Conservation (phyloP, 1,140 invertebrate genomes). For the Calephelis nemesis region DNA sequence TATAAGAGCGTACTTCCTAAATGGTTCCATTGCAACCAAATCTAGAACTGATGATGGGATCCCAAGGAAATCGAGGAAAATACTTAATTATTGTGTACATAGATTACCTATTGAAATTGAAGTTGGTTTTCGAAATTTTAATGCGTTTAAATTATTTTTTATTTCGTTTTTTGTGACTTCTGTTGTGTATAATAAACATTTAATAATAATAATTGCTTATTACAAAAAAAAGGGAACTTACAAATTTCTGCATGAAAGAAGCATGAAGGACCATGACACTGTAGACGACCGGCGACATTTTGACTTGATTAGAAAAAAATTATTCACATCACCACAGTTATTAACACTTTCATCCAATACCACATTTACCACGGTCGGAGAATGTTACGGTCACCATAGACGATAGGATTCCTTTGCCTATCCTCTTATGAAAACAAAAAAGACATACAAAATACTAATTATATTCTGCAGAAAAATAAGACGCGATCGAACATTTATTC, state of each 20-base stretch:
- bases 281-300: conserved; percentile 35
- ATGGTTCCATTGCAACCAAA: not conserved
- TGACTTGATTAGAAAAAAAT: conserved; percentile 23
- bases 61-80: too few relatives aligned
- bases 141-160: too few relatives aligned
- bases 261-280: conserved; percentile 53
- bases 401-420: conserved; percentile 22
- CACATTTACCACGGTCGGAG: conserved; percentile 39
- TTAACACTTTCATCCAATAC: conserved; percentile 44
- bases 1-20: too few relatives aligned
- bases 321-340: conserved; percentile 17
- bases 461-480: too few relatives aligned
- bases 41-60: too few relatives aligned
- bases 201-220: not conserved
- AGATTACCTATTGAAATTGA: too few relatives aligned
- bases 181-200: not conserved
- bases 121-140: not conserved
- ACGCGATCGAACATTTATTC: too few relatives aligned
- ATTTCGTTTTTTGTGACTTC: not conserved
- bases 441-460: conserved; percentile 2
- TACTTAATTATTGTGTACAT: too few relatives aligned
- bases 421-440: conserved; percentile 20
- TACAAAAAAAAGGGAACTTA: conserved; percentile 39
- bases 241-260: conserved; percentile 55
- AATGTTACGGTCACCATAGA: conserved; percentile 45